Evolutionary conservation across 2,888 invertebrate species (phyloP), one percentile per base, ranked within the genome.

Genomic region (Palloptera scutellata): DNA sequence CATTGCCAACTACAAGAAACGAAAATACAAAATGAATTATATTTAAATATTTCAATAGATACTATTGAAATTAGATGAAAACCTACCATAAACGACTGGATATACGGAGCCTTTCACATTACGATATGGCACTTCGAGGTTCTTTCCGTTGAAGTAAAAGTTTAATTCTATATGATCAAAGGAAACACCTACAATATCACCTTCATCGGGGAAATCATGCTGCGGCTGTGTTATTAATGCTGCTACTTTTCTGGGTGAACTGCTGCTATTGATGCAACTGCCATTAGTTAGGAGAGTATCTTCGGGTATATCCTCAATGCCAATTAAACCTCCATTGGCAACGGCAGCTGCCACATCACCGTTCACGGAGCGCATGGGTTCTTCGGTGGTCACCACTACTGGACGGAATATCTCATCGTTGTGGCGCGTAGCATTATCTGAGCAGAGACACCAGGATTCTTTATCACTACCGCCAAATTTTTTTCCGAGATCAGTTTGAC

Each of bases 121-220:
- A 72, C 92, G 90, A 55, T 97, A 88, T 19, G 96, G 92, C 76
- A 91, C 90, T 77, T 96, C 94, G 79, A 96, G 87, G 77, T 91
- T 91, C 80, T 91, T 92, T 1, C 98, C 98, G 86, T 98, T 98
- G 52, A 97, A 86, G 84, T 91, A 97, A 87, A 98, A 97, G 83
- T 95, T 96, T 68, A 99, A 86, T 80, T 98, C 96, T 68, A 97
- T 92, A 83, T 99, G 98, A 83, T 99, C 98, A 83, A 94, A 99
- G 0, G 96, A 92, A 45, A 99, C 88, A 30, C 98, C 98, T 77
- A 81, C 73, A 67, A 81, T 77, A 83, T 98, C 98, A 40, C 98
- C 97, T 86, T 98, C 98, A 78, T 93, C 92, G 3, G 94, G 91
- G 79, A 90, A 88, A 66, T 73, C 74, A 1, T 78, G 74, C 19